These are phyloP conservation scores for Phoenicopterus ruber DNA, from an alignment of 2,113 vertebrate genomes.

Conservation along the genomic window DNA sequence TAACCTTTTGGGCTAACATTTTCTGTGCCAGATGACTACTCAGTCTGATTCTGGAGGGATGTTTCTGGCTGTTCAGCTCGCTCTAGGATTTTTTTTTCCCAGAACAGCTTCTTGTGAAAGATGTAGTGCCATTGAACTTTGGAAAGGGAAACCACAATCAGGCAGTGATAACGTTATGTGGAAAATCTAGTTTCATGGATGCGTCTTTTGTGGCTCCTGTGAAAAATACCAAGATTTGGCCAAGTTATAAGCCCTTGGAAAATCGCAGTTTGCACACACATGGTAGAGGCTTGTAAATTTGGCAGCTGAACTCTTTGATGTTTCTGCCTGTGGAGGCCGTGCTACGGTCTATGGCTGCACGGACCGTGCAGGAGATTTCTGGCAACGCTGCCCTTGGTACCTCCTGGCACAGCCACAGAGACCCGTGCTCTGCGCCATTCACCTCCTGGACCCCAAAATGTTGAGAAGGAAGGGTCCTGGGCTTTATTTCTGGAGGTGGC, in stretches of 20 bases:
- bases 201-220: not conserved
- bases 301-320: not conserved
- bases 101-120: not conserved
- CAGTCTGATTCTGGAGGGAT: not conserved
- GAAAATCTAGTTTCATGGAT: not conserved
- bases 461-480: not conserved
- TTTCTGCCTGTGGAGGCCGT: not conserved
- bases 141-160: not conserved
- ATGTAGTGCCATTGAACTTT: not conserved
- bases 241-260: not conserved
- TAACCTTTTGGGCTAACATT: not conserved
- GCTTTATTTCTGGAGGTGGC: not conserved
- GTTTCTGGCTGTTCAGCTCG: not conserved
- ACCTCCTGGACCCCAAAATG: accelerated
- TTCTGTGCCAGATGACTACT: not conserved
- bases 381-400: not conserved
- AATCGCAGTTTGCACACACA: not conserved
- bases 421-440: not conserved
- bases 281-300: not conserved
- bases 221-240: not conserved
- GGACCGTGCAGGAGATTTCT: not conserved
- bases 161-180: not conserved
- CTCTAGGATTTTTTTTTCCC: not conserved
- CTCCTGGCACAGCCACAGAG: not conserved
- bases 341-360: not conserved